phyloP scores from a whole-genome alignment of 2,888 invertebrate genomes.

The Epinotia demarniana region DNA sequence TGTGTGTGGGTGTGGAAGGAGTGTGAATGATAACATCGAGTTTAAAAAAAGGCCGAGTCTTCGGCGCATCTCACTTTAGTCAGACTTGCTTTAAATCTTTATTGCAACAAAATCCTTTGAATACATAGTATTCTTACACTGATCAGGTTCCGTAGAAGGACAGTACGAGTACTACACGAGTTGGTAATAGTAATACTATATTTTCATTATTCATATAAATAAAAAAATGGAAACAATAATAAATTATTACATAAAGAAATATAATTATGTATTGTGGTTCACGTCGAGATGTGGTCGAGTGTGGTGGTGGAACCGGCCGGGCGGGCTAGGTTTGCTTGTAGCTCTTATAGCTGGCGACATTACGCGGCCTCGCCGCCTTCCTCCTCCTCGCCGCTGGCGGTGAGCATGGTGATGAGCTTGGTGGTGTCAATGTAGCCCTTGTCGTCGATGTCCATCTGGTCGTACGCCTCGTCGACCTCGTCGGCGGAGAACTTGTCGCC shows the following conservation, averaged over 20 bases:
- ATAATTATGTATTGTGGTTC: slow-evolving; percentile 72
- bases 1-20: slow-evolving; percentile 49
- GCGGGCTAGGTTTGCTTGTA: slow-evolving; percentile 57
- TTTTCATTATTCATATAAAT: slow-evolving; percentile 83
- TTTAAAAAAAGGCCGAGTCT: slow-evolving; percentile 65
- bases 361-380: slow-evolving; percentile 86
- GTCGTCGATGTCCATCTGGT: slow-evolving; percentile 96
- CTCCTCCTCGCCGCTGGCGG: slow-evolving; percentile 93
- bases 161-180: slow-evolving; percentile 46
- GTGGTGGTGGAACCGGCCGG: slow-evolving; percentile 61
- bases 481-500: slow-evolving; percentile 96
- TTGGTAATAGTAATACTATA: slow-evolving; percentile 82
- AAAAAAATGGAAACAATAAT: slow-evolving; percentile 84
- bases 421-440: slow-evolving; percentile 95
- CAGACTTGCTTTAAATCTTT: slow-evolving; percentile 76
- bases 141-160: slow-evolving; percentile 37
- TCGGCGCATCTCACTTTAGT: slow-evolving; percentile 68
- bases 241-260: slow-evolving; percentile 77
- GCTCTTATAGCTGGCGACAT: slow-evolving; percentile 50
- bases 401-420: slow-evolving; percentile 94
- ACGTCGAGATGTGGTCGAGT: slow-evolving; percentile 65
- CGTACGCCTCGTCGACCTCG: slow-evolving; percentile 96
- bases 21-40: slow-evolving; percentile 70
- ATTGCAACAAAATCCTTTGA: slow-evolving; percentile 71
- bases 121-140: slow-evolving; percentile 75